Conservation (phyloP, 2,797 vertebrate genomes). For the Enteromius unitaeniatus region DNA sequence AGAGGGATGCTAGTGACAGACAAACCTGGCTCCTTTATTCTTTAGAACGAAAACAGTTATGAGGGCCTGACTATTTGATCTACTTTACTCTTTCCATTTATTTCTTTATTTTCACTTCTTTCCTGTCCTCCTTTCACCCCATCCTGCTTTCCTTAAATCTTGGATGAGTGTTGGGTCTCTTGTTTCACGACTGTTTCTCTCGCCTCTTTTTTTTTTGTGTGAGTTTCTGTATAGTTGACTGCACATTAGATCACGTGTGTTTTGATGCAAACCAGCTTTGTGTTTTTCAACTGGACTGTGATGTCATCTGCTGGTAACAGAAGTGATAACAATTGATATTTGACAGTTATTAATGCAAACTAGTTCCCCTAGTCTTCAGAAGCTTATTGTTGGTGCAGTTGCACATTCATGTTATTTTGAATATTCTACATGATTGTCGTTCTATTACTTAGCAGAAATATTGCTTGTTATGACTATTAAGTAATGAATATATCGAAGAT, state of each 20-base stretch:
- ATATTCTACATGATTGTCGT: neutral
- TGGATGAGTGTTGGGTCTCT: constrained; percentile 21
- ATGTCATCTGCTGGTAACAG: neutral
- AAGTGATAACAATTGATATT: neutral
- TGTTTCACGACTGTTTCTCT: constrained; percentile 12
- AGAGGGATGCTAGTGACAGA: neutral
- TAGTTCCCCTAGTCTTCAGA: neutral
- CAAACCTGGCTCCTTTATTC: neutral
- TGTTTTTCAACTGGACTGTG: neutral
- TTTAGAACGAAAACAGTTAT: neutral
- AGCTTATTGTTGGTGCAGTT: neutral
- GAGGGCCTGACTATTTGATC: neutral
- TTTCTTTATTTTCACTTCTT: constrained; percentile 41
- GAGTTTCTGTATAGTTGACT: neutral
- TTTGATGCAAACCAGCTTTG: neutral
- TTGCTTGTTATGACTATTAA: neutral
- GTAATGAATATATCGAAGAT: neutral
- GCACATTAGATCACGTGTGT: constrained; percentile 19
- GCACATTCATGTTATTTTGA: neutral
- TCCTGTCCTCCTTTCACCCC: constrained; percentile 27
- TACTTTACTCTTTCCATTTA: constrained; percentile 2
- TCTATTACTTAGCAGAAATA: neutral
- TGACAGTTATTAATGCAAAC: neutral
- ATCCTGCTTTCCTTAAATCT: constrained; percentile 18
- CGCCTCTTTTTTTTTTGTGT: constrained; percentile 16